These are phyloP conservation scores for Harpegnathos saltator DNA, from an alignment of 1,140 invertebrate genomes.

Conservation along the genomic window DNA sequence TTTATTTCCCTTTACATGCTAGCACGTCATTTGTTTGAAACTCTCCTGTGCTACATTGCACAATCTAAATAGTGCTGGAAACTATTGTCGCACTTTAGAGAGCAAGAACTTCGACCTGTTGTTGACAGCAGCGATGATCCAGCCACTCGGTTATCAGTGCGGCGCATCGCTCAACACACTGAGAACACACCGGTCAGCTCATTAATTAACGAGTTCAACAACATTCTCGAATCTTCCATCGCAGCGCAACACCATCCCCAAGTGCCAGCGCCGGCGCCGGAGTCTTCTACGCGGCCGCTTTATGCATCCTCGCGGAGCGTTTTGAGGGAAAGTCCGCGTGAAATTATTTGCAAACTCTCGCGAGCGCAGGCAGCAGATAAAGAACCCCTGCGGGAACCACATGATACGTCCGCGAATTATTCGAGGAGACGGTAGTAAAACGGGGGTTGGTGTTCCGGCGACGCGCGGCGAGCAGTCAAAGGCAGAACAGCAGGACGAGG, in stretches of 20 bases:
- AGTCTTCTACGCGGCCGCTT: constrained; percentile 2
- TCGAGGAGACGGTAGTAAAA: constrained; percentile 46
- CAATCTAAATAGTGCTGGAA: not conserved
- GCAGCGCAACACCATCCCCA: not conserved
- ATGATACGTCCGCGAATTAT: constrained; percentile 65
- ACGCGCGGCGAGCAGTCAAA: constrained; percentile 20
- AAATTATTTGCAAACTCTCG: constrained; percentile 55
- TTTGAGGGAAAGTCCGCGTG: constrained; percentile 37
- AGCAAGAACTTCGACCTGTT: not conserved
- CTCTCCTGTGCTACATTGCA: no score
- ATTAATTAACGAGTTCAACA: constrained; percentile 13
- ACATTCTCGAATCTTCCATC: not conserved
- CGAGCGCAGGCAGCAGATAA: constrained; percentile 44
- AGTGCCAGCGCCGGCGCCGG: no score
- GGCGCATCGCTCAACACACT: not conserved
- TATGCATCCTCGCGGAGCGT: constrained; percentile 25
- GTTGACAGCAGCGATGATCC: not conserved
- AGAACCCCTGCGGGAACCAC: constrained; percentile 26
- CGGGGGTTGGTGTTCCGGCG: constrained; percentile 39
- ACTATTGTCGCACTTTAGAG: not conserved
- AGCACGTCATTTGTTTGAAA: no score
- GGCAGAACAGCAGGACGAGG: not conserved
- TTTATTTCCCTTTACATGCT: no score
- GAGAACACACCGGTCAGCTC: not conserved
- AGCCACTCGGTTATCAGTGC: constrained; percentile 5